phyloP scores from a whole-genome alignment of 2,888 invertebrate genomes.

The Mechanitis mazaeus region DNA sequence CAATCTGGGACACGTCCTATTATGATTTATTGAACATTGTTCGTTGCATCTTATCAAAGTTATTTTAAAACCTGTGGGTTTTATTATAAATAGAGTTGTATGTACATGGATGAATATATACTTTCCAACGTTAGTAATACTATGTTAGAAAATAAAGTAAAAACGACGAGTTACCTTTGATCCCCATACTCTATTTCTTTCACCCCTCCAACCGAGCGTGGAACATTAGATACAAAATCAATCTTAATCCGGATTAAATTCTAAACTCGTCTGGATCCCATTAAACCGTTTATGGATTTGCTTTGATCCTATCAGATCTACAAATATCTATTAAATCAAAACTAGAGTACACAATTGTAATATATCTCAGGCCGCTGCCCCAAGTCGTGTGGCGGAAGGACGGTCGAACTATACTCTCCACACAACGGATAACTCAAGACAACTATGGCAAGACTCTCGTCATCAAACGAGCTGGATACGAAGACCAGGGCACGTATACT shows the following conservation, averaged over 20 bases:
- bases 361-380: slow-evolving; percentile 86
- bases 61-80: background rate
- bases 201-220: background rate
- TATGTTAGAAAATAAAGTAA: background rate
- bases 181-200: no score
- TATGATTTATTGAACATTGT: slow-evolving; percentile 20
- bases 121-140: no score
- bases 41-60: slow-evolving; percentile 1
- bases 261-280: background rate
- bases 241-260: slow-evolving; percentile 3
- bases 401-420: slow-evolving; percentile 81
- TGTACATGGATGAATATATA: no score
- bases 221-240: background rate
- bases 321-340: no score
- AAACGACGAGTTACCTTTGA: background rate
- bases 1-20: slow-evolving; percentile 23
- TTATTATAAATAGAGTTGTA: no score
- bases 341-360: background rate
- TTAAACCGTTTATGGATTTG: background rate
- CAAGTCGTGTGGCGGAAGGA: slow-evolving; percentile 95
- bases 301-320: background rate
- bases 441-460: slow-evolving; percentile 97
- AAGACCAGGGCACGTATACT: slow-evolving; percentile 94
- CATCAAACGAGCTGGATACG: slow-evolving; percentile 89
- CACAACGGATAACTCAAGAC: slow-evolving; percentile 86